Conservation (phyloP, 2,797 vertebrate species). For the Parambassis ranga region DNA sequence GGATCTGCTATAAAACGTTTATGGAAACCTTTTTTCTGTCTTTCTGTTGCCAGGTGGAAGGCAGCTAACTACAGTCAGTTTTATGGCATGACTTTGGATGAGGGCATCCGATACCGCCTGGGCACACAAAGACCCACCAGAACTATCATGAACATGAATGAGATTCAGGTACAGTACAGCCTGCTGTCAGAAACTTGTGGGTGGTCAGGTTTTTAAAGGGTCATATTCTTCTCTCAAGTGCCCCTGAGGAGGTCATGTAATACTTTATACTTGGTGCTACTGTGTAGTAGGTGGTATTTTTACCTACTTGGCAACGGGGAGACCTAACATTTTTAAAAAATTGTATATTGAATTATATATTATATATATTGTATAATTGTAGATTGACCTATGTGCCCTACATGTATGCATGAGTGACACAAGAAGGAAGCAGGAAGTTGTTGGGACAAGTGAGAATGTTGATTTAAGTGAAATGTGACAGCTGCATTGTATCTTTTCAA, state of each 20-base stretch:
- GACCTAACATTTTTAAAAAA: too few species aligned
- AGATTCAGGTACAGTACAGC: constrained; percentile 84
- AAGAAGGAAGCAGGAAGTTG: background rate
- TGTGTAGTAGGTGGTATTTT: constrained; percentile 3
- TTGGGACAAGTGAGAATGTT: constrained; percentile 1
- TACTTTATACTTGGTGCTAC: background rate
- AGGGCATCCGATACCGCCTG: constrained; percentile 90
- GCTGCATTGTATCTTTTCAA: background rate
- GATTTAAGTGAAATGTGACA: background rate
- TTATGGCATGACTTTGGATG: constrained; percentile 93
- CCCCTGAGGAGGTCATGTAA: background rate
- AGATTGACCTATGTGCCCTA: too few species aligned
- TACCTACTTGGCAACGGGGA: too few species aligned
- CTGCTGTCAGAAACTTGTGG: background rate
- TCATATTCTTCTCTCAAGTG: background rate
- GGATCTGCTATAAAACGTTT: background rate
- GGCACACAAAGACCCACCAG: constrained; percentile 90
- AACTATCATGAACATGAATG: constrained; percentile 94
- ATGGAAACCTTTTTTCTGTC: background rate
- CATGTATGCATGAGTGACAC: too few species aligned
- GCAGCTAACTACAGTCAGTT: constrained; percentile 92
- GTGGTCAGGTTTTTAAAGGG: background rate
- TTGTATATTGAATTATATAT: too few species aligned
- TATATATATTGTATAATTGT: too few species aligned
- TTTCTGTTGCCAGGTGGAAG: constrained; percentile 83